Percentiles rank a stretch among this genome's conserved stretches.
Evolutionary conservation across 2,797 vertebrate species (phyloP).

Genomic region (Ctenosaura bakeri): DNA sequence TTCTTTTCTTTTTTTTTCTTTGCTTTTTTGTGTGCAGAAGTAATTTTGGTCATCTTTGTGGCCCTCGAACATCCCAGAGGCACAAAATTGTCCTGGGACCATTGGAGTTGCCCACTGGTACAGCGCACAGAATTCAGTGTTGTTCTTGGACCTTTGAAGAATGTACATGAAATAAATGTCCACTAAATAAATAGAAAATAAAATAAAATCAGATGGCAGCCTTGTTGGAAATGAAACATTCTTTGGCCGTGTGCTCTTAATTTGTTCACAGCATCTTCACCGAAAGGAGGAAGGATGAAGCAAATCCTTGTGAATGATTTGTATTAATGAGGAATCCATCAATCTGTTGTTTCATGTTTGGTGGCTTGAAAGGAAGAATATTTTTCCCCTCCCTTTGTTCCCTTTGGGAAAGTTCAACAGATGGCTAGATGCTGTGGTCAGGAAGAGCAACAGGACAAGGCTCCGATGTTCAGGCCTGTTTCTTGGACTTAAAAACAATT

Average conservation of each 20-base stretch:
- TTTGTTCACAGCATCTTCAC: background rate
- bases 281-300: too few relatives aligned
- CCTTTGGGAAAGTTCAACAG: background rate
- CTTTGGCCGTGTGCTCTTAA: background rate
- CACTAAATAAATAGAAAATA: too few relatives aligned
- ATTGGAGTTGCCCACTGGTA: too few relatives aligned
- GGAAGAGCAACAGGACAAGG: background rate
- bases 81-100: too few relatives aligned
- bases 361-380: background rate
- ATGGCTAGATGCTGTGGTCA: conserved; percentile 13
- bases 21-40: too few relatives aligned
- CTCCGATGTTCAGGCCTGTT: background rate
- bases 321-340: background rate
- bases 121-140: background rate
- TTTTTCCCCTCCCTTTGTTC: background rate
- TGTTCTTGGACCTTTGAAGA: background rate
- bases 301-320: background rate
- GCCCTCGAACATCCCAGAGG: too few relatives aligned
- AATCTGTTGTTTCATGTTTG: background rate
- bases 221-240: background rate
- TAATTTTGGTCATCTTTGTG: too few relatives aligned
- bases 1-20: too few relatives aligned
- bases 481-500: background rate
- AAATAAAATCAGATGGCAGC: too few relatives aligned
- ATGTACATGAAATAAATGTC: background rate